These are phyloP conservation scores for Nibea albiflora DNA, from an alignment of 2,113 vertebrate genomes.

Conservation along the genomic window DNA sequence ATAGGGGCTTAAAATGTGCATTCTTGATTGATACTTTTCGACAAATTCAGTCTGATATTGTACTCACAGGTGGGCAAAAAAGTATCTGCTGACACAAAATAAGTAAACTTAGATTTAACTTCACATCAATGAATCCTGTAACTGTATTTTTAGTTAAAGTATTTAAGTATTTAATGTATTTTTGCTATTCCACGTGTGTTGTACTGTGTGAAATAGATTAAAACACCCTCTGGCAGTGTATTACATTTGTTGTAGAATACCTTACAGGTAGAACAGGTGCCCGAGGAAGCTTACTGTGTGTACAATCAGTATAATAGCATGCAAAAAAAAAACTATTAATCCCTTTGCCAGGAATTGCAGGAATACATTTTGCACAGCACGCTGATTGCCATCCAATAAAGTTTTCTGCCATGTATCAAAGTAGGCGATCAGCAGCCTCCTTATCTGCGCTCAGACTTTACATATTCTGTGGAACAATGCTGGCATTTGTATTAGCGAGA, in stretches of 20 bases:
- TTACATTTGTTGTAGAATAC: conserved; percentile 35
- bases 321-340: conserved; percentile 53
- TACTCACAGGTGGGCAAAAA: background rate
- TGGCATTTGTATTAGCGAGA: conserved; percentile 35
- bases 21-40: background rate
- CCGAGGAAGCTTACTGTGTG: conserved; percentile 45
- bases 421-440: conserved; percentile 53
- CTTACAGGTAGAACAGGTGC: conserved; percentile 49
- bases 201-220: conserved; percentile 37
- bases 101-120: background rate
- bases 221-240: conserved; percentile 18
- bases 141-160: background rate
- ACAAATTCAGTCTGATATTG: background rate
- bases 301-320: conserved; percentile 37
- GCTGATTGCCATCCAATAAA: conserved; percentile 74
- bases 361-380: conserved; percentile 56
- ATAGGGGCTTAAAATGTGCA: background rate
- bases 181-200: background rate
- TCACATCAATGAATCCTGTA: background rate
- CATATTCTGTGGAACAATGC: conserved; percentile 74
- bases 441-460: conserved; percentile 71
- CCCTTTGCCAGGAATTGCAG: conserved; percentile 53
- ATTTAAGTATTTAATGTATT: background rate
- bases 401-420: conserved; percentile 66
- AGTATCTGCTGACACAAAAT: background rate